Conservation (phyloP, 30 jellyfish, hydroid and myxozoan species). For the Pelagia noctiluca region DNA sequence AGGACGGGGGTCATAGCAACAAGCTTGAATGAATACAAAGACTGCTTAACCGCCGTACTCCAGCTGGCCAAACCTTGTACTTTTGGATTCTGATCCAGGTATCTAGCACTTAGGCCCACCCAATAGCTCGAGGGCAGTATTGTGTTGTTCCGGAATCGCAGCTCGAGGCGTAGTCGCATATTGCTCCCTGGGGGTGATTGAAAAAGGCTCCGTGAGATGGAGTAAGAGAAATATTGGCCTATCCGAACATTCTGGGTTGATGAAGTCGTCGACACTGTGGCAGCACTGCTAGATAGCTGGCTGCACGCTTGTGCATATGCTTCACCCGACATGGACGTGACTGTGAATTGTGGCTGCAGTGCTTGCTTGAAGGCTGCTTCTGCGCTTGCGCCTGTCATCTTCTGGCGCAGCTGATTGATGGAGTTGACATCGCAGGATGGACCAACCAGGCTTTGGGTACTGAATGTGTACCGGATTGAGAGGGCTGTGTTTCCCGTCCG, state of each 20-base stretch:
- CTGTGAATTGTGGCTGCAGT: slow-evolving; percentile 57
- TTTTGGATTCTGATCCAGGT: slow-evolving; percentile 30
- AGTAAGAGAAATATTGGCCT: slow-evolving; percentile 68
- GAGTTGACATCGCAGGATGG: slow-evolving; percentile 54
- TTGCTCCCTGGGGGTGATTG: slow-evolving; percentile 74
- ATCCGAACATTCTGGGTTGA: slow-evolving; percentile 15
- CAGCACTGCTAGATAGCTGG: slow-evolving; percentile 68
- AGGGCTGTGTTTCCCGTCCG: slow-evolving; percentile 48
- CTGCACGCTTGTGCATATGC: slow-evolving; percentile 58
- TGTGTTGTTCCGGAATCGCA: slow-evolving; percentile 47
- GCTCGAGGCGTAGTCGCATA: slow-evolving; percentile 64
- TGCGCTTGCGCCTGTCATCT: slow-evolving; percentile 52
- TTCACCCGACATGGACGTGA: slow-evolving; percentile 39
- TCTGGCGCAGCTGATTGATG: slow-evolving; percentile 61
- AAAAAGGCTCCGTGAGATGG: slow-evolving; percentile 55
- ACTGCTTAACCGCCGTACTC: background rate
- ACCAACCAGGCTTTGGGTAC: slow-evolving; percentile 49
- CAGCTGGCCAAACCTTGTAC: slow-evolving; percentile 42
- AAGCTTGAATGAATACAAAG: slow-evolving; percentile 25
- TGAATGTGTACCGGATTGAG: slow-evolving; percentile 56
- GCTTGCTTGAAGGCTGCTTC: slow-evolving; percentile 31
- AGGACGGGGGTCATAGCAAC: slow-evolving; percentile 69
- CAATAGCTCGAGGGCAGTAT: slow-evolving; percentile 47
- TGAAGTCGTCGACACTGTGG: slow-evolving; percentile 24
- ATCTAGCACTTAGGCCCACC: slow-evolving; percentile 49